These are phyloP conservation scores for Pteropus rufus DNA, from an alignment of 2,797 vertebrate genomes.

Conservation along the genomic window DNA sequence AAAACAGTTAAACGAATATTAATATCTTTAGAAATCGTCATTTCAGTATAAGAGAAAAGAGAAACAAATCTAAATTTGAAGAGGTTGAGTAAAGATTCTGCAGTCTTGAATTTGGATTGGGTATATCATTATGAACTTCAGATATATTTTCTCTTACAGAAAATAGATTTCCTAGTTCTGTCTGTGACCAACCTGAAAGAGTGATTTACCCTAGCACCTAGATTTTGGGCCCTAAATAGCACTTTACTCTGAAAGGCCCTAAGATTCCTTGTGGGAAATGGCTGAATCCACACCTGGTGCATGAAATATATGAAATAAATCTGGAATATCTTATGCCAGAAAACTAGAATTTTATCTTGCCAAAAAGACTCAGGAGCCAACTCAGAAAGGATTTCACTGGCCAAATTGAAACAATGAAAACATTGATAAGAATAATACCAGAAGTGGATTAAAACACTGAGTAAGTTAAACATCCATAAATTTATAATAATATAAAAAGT, in stretches of 20 bases:
- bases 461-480: neutral
- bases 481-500: neutral
- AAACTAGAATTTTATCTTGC: neutral
- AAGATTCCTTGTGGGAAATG: neutral
- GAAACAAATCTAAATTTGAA: neutral
- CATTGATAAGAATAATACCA: neutral
- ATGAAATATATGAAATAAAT: neutral
- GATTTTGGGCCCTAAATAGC: neutral
- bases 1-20: neutral
- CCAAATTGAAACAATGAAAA: neutral
- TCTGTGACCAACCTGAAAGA: neutral
- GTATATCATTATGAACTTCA: neutral
- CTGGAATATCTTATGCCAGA: neutral
- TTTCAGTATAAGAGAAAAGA: neutral
- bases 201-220: neutral
- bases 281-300: neutral
- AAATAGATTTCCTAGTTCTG: neutral
- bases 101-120: neutral
- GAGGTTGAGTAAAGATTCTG: neutral
- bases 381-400: neutral
- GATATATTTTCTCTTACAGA: neutral
- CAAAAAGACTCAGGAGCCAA: neutral
- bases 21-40: neutral
- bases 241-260: neutral
- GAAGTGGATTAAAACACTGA: neutral